These are phyloP conservation scores for Smittia aterrima DNA, from an alignment of 2,888 invertebrate species.

Conservation along the genomic window DNA sequence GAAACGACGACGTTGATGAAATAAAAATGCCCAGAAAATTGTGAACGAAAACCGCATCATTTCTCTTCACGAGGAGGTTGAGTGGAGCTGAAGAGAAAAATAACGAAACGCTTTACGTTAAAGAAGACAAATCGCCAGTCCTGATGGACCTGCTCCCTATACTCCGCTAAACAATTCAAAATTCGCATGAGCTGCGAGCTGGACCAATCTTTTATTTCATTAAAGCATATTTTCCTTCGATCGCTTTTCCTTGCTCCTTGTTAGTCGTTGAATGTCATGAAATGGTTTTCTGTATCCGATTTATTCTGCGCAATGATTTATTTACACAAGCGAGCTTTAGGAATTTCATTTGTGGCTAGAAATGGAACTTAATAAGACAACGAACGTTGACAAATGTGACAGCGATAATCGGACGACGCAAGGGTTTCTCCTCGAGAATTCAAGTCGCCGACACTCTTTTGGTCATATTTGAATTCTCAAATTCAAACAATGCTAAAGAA, in stretches of 20 bases:
- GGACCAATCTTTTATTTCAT: neutral
- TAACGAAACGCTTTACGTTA: too few relatives aligned
- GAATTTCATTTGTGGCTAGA: neutral
- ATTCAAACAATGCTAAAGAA: too few relatives aligned
- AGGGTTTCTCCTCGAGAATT: too few relatives aligned
- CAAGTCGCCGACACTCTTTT: too few relatives aligned
- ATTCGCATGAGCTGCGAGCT: neutral
- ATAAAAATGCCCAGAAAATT: slow-evolving; percentile 8
- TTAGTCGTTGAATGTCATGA: neutral
- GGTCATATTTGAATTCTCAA: too few relatives aligned
- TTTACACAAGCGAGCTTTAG: neutral
- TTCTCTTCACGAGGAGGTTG: too few relatives aligned
- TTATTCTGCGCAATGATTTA: neutral
- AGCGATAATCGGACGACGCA: neutral
- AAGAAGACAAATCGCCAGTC: neutral
- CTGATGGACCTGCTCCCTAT: neutral
- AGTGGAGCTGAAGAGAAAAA: too few relatives aligned
- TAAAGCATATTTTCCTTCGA: neutral
- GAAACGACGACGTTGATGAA: too few relatives aligned
- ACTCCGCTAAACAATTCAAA: neutral
- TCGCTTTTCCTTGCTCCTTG: neutral
- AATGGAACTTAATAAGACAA: neutral
- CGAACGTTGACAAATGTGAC: slow-evolving; percentile 1
- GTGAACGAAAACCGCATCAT: neutral
- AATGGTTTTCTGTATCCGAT: neutral